phyloP scores from a whole-genome alignment of 2,113 vertebrate genomes.

The Pandion haliaetus region DNA sequence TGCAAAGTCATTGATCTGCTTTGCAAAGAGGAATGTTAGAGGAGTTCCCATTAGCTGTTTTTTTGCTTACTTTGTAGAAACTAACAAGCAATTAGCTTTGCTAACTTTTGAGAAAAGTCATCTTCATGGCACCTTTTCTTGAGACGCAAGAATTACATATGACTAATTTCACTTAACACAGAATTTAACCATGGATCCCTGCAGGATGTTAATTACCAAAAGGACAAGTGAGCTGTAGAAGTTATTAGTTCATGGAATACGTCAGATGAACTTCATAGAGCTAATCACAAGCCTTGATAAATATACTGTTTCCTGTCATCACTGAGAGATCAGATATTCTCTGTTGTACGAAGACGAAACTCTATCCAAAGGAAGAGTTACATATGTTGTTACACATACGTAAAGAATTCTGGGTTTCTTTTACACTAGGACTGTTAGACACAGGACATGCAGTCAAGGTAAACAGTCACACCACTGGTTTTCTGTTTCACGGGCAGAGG shows the following conservation, averaged over 20 bases:
- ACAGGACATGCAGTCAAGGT: background rate
- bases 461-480: background rate
- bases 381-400: background rate
- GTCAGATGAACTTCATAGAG: background rate
- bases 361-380: background rate
- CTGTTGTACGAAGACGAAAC: background rate
- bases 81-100: background rate
- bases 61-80: constrained; percentile 7
- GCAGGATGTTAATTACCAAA: constrained; percentile 19
- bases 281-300: background rate
- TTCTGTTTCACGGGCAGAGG: background rate
- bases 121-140: background rate
- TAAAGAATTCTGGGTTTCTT: background rate
- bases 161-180: background rate
- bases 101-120: background rate
- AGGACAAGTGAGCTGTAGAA: background rate
- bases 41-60: background rate
- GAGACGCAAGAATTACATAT: background rate
- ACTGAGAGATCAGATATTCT: background rate
- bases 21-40: background rate
- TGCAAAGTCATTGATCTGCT: constrained; percentile 25
- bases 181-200: background rate
- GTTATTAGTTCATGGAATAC: background rate
- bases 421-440: background rate
- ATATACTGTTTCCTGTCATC: background rate